A percentile compares a stretch with the other conserved stretches of the same genome.
These are phyloP conservation scores for Ormyrus rosae DNA, from an alignment of 2,888 invertebrate species.

Conservation along the genomic window DNA sequence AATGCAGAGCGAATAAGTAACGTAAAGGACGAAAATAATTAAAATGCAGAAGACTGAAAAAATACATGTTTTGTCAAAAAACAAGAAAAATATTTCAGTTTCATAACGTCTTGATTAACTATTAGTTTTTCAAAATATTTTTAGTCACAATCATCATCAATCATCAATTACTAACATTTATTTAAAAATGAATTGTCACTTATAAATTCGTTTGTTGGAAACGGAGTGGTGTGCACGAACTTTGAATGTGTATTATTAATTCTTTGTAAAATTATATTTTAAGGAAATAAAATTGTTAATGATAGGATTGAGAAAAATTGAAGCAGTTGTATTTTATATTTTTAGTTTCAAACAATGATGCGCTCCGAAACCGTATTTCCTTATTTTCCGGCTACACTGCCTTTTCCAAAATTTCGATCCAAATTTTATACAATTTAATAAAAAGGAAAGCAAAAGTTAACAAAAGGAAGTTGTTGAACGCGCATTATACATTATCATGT, in stretches of 20 bases:
- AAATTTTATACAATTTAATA: too few species aligned
- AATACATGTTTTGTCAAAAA: neutral
- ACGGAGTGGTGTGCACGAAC: slow-evolving; percentile 18
- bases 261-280: slow-evolving; percentile 44
- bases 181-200: slow-evolving; percentile 10
- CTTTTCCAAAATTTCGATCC: too few species aligned
- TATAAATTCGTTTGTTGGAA: slow-evolving; percentile 24
- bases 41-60: neutral
- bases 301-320: too few species aligned
- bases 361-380: too few species aligned
- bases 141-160: neutral
- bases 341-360: too few species aligned
- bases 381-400: too few species aligned
- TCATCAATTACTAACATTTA: slow-evolving; percentile 9
- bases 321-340: too few species aligned
- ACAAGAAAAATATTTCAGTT: neutral
- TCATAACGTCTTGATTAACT: neutral
- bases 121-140: neutral
- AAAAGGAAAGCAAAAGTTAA: too few species aligned
- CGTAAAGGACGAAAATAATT: neutral
- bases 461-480: too few species aligned
- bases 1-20: neutral
- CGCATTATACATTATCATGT: too few species aligned
- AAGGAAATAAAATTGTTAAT: slow-evolving; percentile 36
- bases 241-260: slow-evolving; percentile 30